Evolutionary conservation across 1,140 invertebrate genomes (phyloP), one percentile per base, ranked within the genome.

Genomic region (Drosophila asahinai): DNA sequence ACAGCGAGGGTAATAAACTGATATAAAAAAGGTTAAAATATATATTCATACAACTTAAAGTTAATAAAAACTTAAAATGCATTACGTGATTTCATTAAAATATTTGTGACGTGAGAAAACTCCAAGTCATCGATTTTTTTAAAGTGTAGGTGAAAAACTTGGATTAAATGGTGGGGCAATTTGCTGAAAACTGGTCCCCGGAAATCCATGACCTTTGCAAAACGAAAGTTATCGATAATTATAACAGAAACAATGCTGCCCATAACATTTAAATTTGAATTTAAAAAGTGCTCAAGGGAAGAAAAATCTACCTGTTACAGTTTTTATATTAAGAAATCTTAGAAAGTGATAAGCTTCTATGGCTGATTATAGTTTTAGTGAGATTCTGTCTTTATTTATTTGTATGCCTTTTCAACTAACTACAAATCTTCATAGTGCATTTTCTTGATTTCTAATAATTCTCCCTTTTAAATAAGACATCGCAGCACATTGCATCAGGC

Each of bases 401-500:
- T 51, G 3, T 30, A 27, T 9, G 15, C 11, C 9, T 12, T 52
- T 30, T 1, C 3, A 17, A 12, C 12, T 2, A 19, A 11, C 15
- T 17, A 11, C 7, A 52, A 30, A 9, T 17, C 9, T 12, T 8
- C 30, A 15, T 2, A 54, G 1, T 7, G 27, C 12, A 27, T 4
- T 14, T 51, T 19, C 15, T n/a, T 1, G 15, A 22, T 25, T 38
- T 66, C 27, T 25, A 60, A 22, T 27, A 1, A 30, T 43, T 67
- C 17, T 38, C n/a, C 22, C 11, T 27, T 40, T 71, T 22, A 52
- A 70, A 71, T 22, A 33, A 66, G 25, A 14, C 57, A 36, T 72
- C 17, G 14, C 22, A 52, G 42, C 33, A 33, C 33, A 22, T 73
- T 73, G 70, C 70, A 73, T 57, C 58, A 52, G 11, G 27, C 63